A percentile compares a stretch with the other conserved stretches of the same genome.
These are phyloP conservation scores for Scleropages formosus DNA, from an alignment of 2,797 vertebrate genomes.

Conservation along the genomic window DNA sequence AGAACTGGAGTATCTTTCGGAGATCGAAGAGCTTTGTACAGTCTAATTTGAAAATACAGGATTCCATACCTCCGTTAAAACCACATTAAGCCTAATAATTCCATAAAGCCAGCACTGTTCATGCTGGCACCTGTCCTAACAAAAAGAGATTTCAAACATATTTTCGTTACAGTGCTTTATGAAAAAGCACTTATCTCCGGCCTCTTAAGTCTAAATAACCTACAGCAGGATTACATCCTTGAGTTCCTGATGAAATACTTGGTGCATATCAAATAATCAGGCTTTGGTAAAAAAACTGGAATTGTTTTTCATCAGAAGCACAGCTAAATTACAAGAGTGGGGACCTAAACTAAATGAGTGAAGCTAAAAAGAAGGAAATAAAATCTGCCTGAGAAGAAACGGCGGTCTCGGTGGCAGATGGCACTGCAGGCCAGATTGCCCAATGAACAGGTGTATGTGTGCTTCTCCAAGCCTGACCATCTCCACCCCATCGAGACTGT, in stretches of 20 bases:
- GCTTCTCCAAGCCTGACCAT: background rate
- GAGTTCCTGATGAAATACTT: slow-evolving; percentile 14
- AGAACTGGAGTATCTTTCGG: too few species aligned
- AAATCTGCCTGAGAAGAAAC: background rate
- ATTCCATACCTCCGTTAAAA: background rate
- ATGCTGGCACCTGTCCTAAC: too few species aligned
- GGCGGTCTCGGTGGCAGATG: background rate
- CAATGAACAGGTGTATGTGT: background rate
- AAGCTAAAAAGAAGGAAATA: background rate
- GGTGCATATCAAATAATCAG: background rate
- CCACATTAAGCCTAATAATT: background rate
- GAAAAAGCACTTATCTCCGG: background rate
- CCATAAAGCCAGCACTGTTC: too few species aligned
- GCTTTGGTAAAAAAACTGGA: too few species aligned
- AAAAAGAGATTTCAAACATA: too few species aligned
- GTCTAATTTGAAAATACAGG: background rate
- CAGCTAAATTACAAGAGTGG: too few species aligned
- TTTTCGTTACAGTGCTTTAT: background rate
- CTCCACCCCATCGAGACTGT: background rate
- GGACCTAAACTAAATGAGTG: too few species aligned
- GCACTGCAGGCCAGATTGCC: background rate
- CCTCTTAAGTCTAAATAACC: background rate
- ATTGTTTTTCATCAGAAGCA: too few species aligned
- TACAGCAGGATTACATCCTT: background rate
- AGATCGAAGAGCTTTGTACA: background rate